Evolutionary conservation across 2,888 invertebrate species (phyloP).

Genomic region (Acholoe squamosa): DNA sequence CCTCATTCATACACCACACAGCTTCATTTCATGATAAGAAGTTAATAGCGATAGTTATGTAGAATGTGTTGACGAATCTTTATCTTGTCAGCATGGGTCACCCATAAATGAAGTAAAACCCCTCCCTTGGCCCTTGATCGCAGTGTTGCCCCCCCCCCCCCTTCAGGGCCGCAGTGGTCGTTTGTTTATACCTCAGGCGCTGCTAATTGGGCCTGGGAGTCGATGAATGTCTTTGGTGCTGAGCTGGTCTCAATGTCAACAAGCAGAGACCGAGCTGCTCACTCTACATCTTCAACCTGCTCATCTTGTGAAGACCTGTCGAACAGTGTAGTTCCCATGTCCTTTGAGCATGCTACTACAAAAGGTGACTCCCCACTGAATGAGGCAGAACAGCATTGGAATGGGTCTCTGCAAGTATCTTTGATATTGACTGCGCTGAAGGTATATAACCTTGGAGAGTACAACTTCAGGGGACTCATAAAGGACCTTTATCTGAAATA

Average conservation of each 20-base stretch:
- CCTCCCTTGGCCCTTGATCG: not conserved
- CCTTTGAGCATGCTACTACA: too few relatives aligned
- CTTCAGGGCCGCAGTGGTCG: not conserved
- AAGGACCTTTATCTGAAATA: too few relatives aligned
- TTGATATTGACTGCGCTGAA: too few relatives aligned
- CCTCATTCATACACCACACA: not conserved
- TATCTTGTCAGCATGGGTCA: not conserved
- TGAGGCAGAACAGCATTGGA: too few relatives aligned
- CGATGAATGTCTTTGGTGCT: conserved; percentile 9
- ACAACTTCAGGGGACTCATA: too few relatives aligned
- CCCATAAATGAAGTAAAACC: not conserved
- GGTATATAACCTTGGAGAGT: too few relatives aligned
- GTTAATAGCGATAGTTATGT: not conserved
- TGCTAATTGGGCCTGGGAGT: not conserved
- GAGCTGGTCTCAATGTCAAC: not conserved
- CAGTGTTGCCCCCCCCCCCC: not conserved
- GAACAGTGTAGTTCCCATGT: too few relatives aligned
- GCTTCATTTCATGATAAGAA: not conserved
- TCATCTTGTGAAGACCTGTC: too few relatives aligned
- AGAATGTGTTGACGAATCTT: not conserved
- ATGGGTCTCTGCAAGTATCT: too few relatives aligned
- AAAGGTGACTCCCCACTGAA: too few relatives aligned
- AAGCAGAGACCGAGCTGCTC: too few relatives aligned
- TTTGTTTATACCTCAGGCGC: conserved; percentile 2
- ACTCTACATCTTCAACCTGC: too few relatives aligned